Base-by-base conservation (phyloP, 35 echinoderm and acorn worm genomes). In the Chiridota heheva region DNA sequence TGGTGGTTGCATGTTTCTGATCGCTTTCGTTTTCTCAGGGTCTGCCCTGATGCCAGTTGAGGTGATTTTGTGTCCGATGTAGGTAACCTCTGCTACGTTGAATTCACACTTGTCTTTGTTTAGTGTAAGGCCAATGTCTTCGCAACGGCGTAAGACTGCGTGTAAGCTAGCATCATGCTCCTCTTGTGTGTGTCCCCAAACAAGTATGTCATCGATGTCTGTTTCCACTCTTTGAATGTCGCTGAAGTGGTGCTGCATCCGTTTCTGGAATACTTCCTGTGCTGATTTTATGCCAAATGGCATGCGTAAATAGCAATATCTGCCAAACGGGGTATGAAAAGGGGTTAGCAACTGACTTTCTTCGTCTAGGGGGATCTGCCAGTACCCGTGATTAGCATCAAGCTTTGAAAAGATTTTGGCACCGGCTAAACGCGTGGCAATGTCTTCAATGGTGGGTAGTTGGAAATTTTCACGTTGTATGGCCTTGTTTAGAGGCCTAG, bases 321-420 rank as follows among this genome's bases (percentile, higher is more conserved):
- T 72, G 2, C 84, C 64, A 73, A 81, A 82, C 7, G 73, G 64
- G 5, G 74, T 74, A 36, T 82, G 81, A 47, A 91, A 91, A 0
- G 84, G 74, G 5, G 84, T 87, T 7, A 87, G 58, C 2, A 82
- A 40, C 15, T 36, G 64, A 39, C 82, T 86, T 45, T 62, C 36
- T 17, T 84, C 42, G 16, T 64, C 63, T 12, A 87, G 63, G 0
- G 60, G 72, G 17, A 86, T 28, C 45, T 92, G 82, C 68, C 76
- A 82, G 76, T 81, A 92, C 2, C 84, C 90, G 58, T 69, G 37
- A 32, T 77, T 87, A 25, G 83, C 82, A 65, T 92, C 82, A 34
- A 86, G 64, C 67, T 79, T 86, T 8, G 73, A 81, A 43, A 92
- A 92, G 0, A 73, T 13, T 32, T 81, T 81, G 1, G 90, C 90